Percentiles rank a stretch among this genome's conserved stretches.
Evolutionary conservation across 2,113 vertebrate species (phyloP).

Genomic region (Nymphicus hollandicus): DNA sequence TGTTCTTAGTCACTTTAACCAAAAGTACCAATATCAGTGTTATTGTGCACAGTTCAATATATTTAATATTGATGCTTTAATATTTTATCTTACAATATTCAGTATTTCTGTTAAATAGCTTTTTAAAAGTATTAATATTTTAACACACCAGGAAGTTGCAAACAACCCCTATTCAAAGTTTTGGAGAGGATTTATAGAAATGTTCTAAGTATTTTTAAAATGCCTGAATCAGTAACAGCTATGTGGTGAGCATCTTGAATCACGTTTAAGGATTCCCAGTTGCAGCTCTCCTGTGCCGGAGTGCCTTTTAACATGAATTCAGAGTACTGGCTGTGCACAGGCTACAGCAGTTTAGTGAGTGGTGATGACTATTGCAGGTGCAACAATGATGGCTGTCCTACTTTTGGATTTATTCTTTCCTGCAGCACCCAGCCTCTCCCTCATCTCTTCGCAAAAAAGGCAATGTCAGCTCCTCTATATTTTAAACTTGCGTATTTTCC

Average conservation of each 20-base stretch:
- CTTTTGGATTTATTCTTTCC: not conserved
- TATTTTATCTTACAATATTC: not conserved
- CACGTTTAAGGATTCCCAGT: not conserved
- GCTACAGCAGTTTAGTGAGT: not conserved
- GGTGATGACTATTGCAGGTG: not conserved
- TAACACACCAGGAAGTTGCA: not conserved
- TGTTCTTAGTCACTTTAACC: not conserved
- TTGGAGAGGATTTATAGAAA: not conserved
- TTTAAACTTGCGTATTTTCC: not conserved
- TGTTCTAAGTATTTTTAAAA: not conserved
- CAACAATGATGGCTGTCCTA: not conserved
- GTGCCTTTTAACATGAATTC: not conserved
- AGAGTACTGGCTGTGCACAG: not conserved
- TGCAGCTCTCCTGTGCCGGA: not conserved
- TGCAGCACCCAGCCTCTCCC: not conserved
- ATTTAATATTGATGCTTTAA: not conserved
- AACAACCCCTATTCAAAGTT: not conserved
- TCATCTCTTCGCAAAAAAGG: not conserved
- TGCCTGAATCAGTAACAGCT: not conserved
- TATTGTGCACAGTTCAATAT: not conserved
- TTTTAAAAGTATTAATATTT: not conserved
- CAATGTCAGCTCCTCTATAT: accelerated
- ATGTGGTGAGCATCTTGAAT: not conserved
- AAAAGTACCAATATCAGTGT: not conserved
- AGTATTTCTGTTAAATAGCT: not conserved